Evolutionary conservation across 2,888 invertebrate species (phyloP).

Genomic region (Muschampia plurimacula): DNA sequence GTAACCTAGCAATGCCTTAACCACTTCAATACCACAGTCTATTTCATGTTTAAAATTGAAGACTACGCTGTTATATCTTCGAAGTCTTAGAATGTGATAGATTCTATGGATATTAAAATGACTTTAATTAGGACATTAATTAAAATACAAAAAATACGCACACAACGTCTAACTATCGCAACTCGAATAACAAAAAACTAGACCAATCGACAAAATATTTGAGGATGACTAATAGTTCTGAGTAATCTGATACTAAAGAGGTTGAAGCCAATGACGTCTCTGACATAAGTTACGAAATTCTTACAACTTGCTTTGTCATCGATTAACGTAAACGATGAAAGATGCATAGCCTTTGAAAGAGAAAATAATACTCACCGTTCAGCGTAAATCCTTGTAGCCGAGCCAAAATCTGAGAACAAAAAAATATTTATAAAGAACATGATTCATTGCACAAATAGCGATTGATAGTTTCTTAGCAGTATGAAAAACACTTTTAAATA

Average conservation of each 20-base stretch:
- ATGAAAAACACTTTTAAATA: no score
- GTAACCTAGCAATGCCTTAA: no score
- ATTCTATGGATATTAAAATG: no score
- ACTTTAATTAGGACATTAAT: no score
- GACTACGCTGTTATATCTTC: no score
- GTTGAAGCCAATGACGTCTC: conserved; percentile 23
- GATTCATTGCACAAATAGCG: neutral
- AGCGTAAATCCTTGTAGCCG: conserved; percentile 27
- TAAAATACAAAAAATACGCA: no score
- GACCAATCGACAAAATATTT: neutral
- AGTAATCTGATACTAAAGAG: conserved; percentile 14
- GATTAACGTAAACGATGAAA: conserved; percentile 13
- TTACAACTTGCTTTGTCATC: neutral
- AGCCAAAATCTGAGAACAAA: neutral
- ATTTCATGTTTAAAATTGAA: no score
- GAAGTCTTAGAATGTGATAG: no score
- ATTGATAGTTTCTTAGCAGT: neutral
- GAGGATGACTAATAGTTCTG: neutral
- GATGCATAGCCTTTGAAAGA: conserved; percentile 19
- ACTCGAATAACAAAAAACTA: neutral
- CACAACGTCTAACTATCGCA: no score
- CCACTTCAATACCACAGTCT: no score
- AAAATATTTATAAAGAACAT: conserved; percentile 10
- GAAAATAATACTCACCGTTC: conserved; percentile 35
- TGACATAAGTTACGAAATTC: conserved; percentile 27